A percentile compares a stretch with the other conserved stretches of the same genome.
Conservation (phyloP, 2,888 invertebrate species). For the Melipona beecheii region DNA sequence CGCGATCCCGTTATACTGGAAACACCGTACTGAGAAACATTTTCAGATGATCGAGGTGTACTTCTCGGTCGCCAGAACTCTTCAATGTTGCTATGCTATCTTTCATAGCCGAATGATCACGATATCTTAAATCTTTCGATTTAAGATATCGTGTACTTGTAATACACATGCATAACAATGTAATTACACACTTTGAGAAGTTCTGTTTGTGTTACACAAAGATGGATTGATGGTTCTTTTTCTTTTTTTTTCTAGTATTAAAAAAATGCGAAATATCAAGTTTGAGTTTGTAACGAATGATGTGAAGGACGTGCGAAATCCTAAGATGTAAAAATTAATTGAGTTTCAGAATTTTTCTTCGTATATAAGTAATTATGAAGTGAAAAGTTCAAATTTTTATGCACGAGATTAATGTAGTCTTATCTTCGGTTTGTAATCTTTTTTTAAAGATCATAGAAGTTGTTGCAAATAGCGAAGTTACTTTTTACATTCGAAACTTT, state of each 20-base stretch:
- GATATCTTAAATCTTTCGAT: constrained; percentile 13
- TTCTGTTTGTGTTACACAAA: neutral
- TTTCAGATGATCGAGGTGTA: constrained; percentile 69
- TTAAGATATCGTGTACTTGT: neutral
- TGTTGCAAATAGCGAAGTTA: neutral
- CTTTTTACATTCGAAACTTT: neutral
- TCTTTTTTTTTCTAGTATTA: neutral
- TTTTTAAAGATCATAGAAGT: neutral
- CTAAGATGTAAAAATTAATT: neutral
- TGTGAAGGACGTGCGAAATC: neutral
- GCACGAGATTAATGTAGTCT: neutral
- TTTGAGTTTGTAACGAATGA: neutral
- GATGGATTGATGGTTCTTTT: no score
- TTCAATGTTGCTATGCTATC: constrained; percentile 56
- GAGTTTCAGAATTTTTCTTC: neutral
- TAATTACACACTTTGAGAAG: neutral
- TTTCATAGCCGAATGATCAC: constrained; percentile 53
- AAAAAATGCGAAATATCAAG: neutral
- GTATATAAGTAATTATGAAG: neutral
- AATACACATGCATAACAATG: neutral
- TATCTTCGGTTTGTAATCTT: neutral
- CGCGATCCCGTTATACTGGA: constrained; percentile 73
- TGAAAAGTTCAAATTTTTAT: neutral
- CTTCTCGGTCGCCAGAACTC: constrained; percentile 55
- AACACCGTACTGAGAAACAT: constrained; percentile 61